phyloP scores from a whole-genome alignment of 2,888 invertebrate genomes.

The Carterocephalus palaemon region DNA sequence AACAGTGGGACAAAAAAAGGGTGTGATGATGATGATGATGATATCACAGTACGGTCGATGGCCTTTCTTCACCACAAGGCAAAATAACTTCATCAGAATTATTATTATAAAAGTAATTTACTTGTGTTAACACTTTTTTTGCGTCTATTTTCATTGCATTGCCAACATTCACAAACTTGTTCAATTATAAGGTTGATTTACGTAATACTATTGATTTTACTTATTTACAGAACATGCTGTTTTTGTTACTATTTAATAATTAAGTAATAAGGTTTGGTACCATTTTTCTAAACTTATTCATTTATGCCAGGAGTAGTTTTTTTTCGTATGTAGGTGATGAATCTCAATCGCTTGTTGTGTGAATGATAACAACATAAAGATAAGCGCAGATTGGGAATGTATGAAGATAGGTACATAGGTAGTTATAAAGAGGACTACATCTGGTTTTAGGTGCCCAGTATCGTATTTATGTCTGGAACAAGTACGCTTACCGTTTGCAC shows the following conservation, averaged over 20 bases:
- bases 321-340: constrained; percentile 40
- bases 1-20: no score
- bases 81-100: no score
- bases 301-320: constrained; percentile 24
- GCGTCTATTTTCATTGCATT: constrained; percentile 19
- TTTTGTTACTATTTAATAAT: constrained; percentile 23
- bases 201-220: no score
- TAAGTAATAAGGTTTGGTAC: no score
- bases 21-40: no score
- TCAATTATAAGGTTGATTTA: constrained; percentile 21
- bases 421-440: no score
- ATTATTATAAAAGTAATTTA: no score
- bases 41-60: no score
- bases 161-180: constrained; percentile 21
- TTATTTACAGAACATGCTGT: constrained; percentile 13
- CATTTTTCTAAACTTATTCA: constrained; percentile 11
- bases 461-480: neutral
- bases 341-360: constrained; percentile 49
- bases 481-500: constrained; percentile 21
- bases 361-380: constrained; percentile 34
- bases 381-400: neutral
- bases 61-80: no score
- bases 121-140: constrained; percentile 19
- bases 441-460: no score
- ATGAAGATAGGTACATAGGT: no score